Conservation (phyloP, 1,140 invertebrate genomes). For the Hylyphantes graminicola region DNA sequence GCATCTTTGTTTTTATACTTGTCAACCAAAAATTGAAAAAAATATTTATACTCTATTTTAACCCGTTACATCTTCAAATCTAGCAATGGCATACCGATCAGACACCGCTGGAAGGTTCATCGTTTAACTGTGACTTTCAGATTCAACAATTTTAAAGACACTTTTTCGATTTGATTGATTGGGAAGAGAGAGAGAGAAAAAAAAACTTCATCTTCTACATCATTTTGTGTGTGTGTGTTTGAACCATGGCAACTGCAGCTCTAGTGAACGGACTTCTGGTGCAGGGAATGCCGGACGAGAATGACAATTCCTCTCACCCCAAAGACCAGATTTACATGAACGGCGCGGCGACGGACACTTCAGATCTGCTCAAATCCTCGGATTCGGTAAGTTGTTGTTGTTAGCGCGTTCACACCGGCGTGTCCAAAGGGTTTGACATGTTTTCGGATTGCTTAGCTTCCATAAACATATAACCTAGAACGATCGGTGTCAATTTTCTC, state of each 20-base stretch:
- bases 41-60: too few relatives aligned
- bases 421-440: too few relatives aligned
- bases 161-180: background rate
- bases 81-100: too few relatives aligned
- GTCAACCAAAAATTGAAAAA: conserved; percentile 19
- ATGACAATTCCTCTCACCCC: conserved; percentile 51
- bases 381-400: conserved; percentile 37
- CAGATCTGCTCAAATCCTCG: conserved; percentile 34
- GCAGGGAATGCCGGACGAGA: conserved; percentile 47
- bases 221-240: background rate
- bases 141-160: background rate
- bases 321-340: conserved; percentile 57
- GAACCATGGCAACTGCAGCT: conserved; percentile 44
- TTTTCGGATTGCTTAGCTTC: too few relatives aligned
- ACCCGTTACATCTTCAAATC: too few relatives aligned
- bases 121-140: background rate
- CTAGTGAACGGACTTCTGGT: conserved; percentile 48
- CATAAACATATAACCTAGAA: too few relatives aligned
- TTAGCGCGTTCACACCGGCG: background rate
- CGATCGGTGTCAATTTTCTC: too few relatives aligned
- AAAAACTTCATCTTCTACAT: background rate
- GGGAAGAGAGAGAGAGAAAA: too few relatives aligned
- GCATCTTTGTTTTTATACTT: conserved; percentile 54
- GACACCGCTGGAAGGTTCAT: too few relatives aligned
- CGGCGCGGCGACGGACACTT: conserved; percentile 51